phyloP scores from a whole-genome alignment of 2,797 vertebrate genomes.

The Halcyon leucocephala region DNA sequence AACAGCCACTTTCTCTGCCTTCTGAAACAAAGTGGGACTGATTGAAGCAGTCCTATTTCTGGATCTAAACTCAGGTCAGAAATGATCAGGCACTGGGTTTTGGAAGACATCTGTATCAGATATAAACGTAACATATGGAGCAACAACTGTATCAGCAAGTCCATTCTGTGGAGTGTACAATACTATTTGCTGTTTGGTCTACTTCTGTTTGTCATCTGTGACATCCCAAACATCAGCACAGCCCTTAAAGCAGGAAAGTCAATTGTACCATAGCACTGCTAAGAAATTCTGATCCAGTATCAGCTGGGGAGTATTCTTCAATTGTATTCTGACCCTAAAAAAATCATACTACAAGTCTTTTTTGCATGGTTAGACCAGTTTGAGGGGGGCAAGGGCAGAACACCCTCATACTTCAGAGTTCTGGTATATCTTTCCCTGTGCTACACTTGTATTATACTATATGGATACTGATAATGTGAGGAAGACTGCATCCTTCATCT shows the following conservation, averaged over 20 bases:
- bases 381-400: background rate
- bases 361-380: background rate
- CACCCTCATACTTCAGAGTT: background rate
- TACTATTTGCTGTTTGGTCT: background rate
- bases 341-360: background rate
- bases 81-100: background rate
- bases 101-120: background rate
- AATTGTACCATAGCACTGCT: background rate
- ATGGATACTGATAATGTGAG: background rate
- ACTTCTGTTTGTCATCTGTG: background rate
- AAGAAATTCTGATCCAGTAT: background rate
- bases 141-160: background rate
- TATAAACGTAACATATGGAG: background rate
- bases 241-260: background rate
- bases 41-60: background rate
- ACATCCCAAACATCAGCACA: background rate
- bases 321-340: background rate
- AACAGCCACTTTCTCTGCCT: background rate
- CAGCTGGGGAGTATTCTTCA: background rate
- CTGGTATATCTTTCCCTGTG: background rate
- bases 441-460: background rate
- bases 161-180: background rate
- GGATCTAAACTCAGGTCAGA: background rate
- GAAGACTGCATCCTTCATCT: background rate
- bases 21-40: background rate